These are phyloP conservation scores for Alca torda DNA, from an alignment of 2,797 vertebrate species.

Conservation along the genomic window DNA sequence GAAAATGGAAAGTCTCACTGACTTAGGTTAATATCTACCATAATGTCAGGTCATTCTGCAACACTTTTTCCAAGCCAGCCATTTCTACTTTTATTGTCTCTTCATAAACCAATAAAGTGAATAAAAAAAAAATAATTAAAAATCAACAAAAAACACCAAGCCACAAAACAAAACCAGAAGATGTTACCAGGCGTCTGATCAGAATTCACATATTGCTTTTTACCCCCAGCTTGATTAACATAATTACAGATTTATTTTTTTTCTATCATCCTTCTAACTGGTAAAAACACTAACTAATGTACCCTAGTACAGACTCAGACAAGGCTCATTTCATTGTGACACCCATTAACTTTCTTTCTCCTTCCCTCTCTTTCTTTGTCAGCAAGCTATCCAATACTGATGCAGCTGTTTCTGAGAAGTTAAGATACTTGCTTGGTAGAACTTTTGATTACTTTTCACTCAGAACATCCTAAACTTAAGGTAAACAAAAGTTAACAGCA, in stretches of 20 bases:
- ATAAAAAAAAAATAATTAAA: background rate
- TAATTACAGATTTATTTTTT: background rate
- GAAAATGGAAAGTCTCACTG: background rate
- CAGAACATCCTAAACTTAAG: background rate
- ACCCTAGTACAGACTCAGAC: background rate
- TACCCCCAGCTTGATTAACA: background rate
- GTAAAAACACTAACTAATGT: background rate
- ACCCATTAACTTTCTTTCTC: background rate
- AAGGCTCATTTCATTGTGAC: background rate
- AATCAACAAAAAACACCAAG: background rate
- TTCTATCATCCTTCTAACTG: background rate
- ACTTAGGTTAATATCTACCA: background rate
- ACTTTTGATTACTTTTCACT: conserved; percentile 7
- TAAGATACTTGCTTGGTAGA: background rate
- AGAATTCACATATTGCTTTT: background rate
- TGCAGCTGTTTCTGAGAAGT: background rate
- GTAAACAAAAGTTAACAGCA: conserved; percentile 24
- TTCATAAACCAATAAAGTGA: background rate
- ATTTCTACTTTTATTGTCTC: background rate
- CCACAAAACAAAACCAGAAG: background rate
- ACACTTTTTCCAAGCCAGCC: background rate
- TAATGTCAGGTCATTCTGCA: background rate
- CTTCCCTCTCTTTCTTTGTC: background rate
- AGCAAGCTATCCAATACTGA: background rate
- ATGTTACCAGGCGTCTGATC: background rate